Conservation (phyloP, 1,140 invertebrate species). For the Drosophila nasuta region DNA sequence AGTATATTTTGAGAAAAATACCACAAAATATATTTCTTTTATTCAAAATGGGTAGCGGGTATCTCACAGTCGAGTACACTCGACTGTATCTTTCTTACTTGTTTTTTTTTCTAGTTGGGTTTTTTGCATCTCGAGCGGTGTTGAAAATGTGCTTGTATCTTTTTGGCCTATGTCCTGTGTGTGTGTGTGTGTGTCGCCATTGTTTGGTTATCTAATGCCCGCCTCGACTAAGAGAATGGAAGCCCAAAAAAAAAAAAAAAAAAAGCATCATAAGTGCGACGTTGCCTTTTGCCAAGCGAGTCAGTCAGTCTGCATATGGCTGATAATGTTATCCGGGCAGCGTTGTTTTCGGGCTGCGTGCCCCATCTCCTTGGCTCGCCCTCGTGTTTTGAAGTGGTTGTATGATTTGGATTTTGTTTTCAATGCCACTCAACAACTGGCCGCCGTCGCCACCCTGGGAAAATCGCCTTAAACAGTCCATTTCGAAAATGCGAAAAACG, state of each 20-base stretch:
- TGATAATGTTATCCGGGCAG: slow-evolving; percentile 61
- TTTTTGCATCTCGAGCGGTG: slow-evolving; percentile 28
- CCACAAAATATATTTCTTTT: no score
- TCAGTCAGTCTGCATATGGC: slow-evolving; percentile 58
- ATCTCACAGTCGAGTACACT: no score
- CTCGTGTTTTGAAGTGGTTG: slow-evolving; percentile 69
- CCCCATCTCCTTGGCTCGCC: not conserved
- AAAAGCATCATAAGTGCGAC: slow-evolving; percentile 59
- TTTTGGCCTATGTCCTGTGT: slow-evolving; percentile 11
- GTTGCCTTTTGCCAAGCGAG: slow-evolving; percentile 3
- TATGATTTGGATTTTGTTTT: slow-evolving; percentile 76
- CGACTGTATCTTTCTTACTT: no score
- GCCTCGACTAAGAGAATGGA: not conserved
- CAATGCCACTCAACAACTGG: slow-evolving; percentile 66
- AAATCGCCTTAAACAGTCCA: slow-evolving; percentile 79
- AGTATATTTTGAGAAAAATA: no score
- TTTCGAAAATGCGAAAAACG: slow-evolving; percentile 62
- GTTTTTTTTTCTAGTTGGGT: not conserved
- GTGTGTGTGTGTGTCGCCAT: slow-evolving; percentile 34
- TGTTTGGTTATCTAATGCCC: slow-evolving; percentile 75
- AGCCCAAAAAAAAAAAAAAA: not conserved
- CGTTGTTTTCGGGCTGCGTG: not conserved
- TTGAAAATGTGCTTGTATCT: slow-evolving; percentile 14
- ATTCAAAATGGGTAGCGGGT: no score
- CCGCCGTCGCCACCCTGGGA: slow-evolving; percentile 66